Evolutionary conservation across 2,888 invertebrate genomes (phyloP), one percentile per base, ranked within the genome.

Genomic region (Xiphydria camelus): DNA sequence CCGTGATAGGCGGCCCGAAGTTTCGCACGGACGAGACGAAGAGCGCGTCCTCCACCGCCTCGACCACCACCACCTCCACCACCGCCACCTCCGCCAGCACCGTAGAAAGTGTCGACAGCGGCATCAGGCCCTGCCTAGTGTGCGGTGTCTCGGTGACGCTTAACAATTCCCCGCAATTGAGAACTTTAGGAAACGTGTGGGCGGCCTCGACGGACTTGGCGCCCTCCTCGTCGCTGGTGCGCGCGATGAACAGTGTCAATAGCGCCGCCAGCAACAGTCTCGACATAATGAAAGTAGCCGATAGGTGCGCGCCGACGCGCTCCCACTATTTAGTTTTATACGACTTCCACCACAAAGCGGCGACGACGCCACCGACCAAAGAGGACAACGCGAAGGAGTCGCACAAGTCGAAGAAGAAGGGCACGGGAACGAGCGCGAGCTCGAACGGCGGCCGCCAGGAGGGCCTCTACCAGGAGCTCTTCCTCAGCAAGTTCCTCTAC

Each of bases 231-330:
- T 73, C 75, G 9, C 64, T 82, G 43, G 85, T 90, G 5, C 85
- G 88, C 59, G 85, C 87, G 9, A 85, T 90, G 82, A 89, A 91
- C 69, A 86, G 87, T 66, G 85, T 88, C 45, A 88, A 88, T 65
- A 84, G 86, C 73, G 87, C 73, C 26, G 63, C 73, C 39, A 75
- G 73, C 61, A 72, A 75, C 55, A 67, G 71, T 45, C 67, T 79
- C 43, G 78, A 79, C 55, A 79, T 80, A 51, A 79, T 80, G 75
- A 78, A 79, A 46, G 76, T 78, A 21, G 73, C 67, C 14, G 64
- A 73, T 61, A 62, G 67, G 55, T 57, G 68, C 59, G 71, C 54
- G 52, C 66, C 57, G 49, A 64, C 61, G 43, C 73, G 49, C 55
- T 65, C 58, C 46, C 68, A 67, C 54, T 87, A 85, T 68, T 76